Evolutionary conservation across 2,888 invertebrate species (phyloP).

Genomic region (Lithophane semibrunnea): DNA sequence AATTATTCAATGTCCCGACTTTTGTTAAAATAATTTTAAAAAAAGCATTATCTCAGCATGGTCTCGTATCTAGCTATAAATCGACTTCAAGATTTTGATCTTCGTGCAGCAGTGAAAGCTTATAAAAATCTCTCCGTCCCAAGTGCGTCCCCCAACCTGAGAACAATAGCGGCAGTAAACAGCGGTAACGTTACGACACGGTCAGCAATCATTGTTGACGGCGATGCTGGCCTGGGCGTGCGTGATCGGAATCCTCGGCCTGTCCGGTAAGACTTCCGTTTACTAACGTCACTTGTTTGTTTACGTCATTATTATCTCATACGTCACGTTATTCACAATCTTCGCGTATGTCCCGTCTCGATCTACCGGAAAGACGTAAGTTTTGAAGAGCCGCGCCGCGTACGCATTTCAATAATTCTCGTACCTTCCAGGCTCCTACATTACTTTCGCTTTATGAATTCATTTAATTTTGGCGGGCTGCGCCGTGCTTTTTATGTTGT

Average conservation of each 20-base stretch:
- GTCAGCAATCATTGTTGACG: conserved; percentile 45
- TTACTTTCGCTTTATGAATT: not conserved
- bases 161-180: conserved; percentile 70
- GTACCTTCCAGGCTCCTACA: not conserved
- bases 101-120: not conserved
- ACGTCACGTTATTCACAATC: not conserved
- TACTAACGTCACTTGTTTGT: conserved; percentile 29
- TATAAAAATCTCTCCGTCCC: not conserved
- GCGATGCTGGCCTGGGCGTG: conserved; percentile 65
- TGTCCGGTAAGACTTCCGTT: conserved; percentile 73
- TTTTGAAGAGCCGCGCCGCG: too few species aligned
- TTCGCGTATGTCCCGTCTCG: not conserved
- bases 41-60: not conserved
- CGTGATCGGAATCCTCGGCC: conserved; percentile 62
- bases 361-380: not conserved
- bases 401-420: not conserved
- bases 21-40: not conserved
- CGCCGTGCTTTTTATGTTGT: not conserved
- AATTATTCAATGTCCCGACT: not conserved
- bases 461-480: not conserved
- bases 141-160: conserved; percentile 64
- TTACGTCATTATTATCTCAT: conserved; percentile 18
- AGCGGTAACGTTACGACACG: conserved; percentile 66
- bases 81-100: not conserved
- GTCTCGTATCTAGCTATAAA: not conserved